Evolutionary conservation across 2,113 vertebrate genomes (phyloP).

Genomic region (Mugil cephalus): DNA sequence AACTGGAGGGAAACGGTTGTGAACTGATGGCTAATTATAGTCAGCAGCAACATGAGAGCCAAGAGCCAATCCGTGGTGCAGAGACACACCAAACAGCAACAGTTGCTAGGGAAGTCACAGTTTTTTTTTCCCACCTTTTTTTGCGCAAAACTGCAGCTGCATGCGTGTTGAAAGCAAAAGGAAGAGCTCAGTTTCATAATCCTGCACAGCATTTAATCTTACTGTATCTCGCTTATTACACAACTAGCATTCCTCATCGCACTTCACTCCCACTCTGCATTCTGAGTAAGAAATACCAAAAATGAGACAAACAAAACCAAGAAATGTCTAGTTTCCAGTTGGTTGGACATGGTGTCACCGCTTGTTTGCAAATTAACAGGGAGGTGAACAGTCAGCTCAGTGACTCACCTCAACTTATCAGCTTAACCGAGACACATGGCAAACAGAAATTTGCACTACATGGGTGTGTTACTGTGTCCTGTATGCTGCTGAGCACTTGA

Average conservation of each 20-base stretch:
- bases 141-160: not conserved
- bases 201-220: not conserved
- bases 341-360: not conserved
- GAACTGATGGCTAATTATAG: slow-evolving; percentile 75
- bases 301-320: not conserved
- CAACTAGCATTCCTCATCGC: not conserved
- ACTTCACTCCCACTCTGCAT: not conserved
- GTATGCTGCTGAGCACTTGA: not conserved
- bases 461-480: slow-evolving; percentile 44
- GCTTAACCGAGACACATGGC: not conserved
- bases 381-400: not conserved
- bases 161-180: not conserved
- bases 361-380: not conserved
- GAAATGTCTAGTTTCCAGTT: not conserved
- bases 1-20: slow-evolving; percentile 48
- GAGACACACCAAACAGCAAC: slow-evolving; percentile 70
- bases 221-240: not conserved
- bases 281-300: not conserved
- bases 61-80: slow-evolving; percentile 26
- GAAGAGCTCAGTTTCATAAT: slow-evolving; percentile 9
- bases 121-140: not conserved
- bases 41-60: slow-evolving; percentile 61
- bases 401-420: slow-evolving; percentile 39
- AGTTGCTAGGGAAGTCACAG: slow-evolving; percentile 67
- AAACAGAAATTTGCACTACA: not conserved